Evolutionary conservation across 2,888 invertebrate species (phyloP).

Genomic region (Adelognathus sp.): DNA sequence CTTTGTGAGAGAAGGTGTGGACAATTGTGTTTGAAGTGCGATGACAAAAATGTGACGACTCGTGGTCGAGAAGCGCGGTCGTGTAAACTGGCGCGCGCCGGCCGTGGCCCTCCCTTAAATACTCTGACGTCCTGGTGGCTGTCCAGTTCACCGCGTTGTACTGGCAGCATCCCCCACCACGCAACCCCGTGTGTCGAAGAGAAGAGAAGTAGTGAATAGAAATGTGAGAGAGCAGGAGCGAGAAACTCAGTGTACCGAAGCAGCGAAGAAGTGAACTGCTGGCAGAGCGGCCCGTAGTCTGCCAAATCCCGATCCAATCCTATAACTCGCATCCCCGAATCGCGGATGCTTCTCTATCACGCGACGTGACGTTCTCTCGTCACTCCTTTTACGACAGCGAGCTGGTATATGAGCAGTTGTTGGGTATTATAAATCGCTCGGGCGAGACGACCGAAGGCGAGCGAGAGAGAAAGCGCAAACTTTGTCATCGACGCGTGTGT

Average conservation of each 20-base stretch:
- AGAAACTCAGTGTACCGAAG: neutral
- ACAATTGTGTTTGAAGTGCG: neutral
- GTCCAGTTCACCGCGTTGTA: conserved; percentile 75
- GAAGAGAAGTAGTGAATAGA: too few species aligned
- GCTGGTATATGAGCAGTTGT: neutral
- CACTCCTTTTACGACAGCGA: conserved; percentile 16
- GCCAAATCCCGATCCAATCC: conserved; percentile 75
- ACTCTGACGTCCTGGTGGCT: conserved; percentile 68
- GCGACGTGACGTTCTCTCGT: conserved; percentile 13
- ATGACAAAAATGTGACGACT: conserved; percentile 36
- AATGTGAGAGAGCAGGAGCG: conserved; percentile 4
- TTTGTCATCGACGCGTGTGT: neutral
- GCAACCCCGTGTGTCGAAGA: conserved; percentile 39
- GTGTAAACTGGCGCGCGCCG: conserved; percentile 73
- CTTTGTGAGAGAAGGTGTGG: too few species aligned
- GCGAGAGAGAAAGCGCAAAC: neutral
- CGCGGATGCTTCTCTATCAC: conserved; percentile 62
- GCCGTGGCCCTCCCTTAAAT: conserved; percentile 76
- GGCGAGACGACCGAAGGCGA: too few species aligned
- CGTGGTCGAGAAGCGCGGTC: conserved; percentile 60
- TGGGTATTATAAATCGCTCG: neutral
- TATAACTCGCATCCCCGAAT: conserved; percentile 68
- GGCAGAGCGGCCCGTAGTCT: conserved; percentile 66
- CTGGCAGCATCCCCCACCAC: conserved; percentile 61
- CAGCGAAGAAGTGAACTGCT: too few species aligned